Base-by-base conservation (phyloP, 2,797 vertebrate genomes). In the Urophycis tenuis region DNA sequence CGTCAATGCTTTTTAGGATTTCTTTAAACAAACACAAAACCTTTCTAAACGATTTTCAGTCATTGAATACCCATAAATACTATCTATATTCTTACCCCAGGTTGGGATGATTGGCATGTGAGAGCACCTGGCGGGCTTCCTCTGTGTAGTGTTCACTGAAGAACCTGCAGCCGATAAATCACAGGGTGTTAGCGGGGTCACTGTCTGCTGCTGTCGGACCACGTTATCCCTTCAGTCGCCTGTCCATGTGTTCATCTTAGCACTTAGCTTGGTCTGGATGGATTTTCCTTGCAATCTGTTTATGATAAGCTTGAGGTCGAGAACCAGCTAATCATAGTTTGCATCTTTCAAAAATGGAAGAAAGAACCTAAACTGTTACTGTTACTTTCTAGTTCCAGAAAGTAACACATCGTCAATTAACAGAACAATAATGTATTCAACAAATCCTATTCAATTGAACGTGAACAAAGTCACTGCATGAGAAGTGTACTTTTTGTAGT, bases 101-200 rank as follows among this genome's bases (percentile, higher is more conserved):
- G 86, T 92, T 96, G 79, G 97, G 96, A 91, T 99, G 96, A 89
- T 94, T 97, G 49, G 98, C 96, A 35, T 90, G 96, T 45, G 95
- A 95, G 84, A 99, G 89, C 78, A 97, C 95, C 85, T 94, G 94
- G 9, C 94, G 95, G 75, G 98, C 95, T 86, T 94, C 93, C 0
- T 80, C 83, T n/a, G 96, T 94, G 84, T 98, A 96, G 83, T 95
- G 94, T 89, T 95, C 95, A 90, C 98, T 98, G 81, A 99, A 99
- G 91, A 96, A 99, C 22, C 98, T 99, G 91, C 0, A 76, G 74
- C 49, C 81, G 22, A 84, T 14, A 9, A 74, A 31, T 81, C 22
- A 67, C 31, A n/a, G 77, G 35, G 45, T 11, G 60, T 25, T 2
- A 29, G 5, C 60, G 7, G 5, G n/a, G 19, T 67, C 60, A 60